These are phyloP conservation scores for Xanthostigma xanthostigma DNA, from an alignment of 2,888 invertebrate genomes.

Conservation along the genomic window DNA sequence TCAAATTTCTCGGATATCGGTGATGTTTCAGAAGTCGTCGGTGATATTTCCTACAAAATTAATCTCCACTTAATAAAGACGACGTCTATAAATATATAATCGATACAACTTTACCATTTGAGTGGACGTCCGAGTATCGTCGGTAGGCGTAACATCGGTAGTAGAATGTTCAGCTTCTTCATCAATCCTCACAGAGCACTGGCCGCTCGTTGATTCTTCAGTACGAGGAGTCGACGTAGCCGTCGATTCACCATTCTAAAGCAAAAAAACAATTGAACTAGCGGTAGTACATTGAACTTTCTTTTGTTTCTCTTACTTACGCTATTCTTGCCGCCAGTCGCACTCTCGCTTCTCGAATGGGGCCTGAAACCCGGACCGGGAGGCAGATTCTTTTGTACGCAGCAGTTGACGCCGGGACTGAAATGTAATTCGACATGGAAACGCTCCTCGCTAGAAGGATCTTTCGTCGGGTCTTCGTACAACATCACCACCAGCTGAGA, in stretches of 20 bases:
- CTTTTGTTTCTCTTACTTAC: slow-evolving; percentile 25
- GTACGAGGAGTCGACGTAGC: slow-evolving; percentile 34
- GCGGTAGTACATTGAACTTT: background rate
- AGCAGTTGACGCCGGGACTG: slow-evolving; percentile 95
- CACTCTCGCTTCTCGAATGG: slow-evolving; percentile 74
- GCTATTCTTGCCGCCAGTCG: slow-evolving; percentile 38
- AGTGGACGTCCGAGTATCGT: slow-evolving; percentile 2
- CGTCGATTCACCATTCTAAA: slow-evolving; percentile 47
- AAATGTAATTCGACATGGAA: slow-evolving; percentile 99
- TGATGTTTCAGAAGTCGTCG: background rate
- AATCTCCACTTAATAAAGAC: background rate
- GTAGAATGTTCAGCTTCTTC: slow-evolving; percentile 44
- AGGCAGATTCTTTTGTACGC: slow-evolving; percentile 84
- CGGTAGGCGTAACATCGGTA: slow-evolving; percentile 16
- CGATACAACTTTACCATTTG: background rate
- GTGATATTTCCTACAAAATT: background rate
- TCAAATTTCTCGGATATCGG: slow-evolving; percentile 6
- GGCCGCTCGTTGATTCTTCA: slow-evolving; percentile 22
- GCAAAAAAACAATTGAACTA: slow-evolving; percentile 12
- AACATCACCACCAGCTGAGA: slow-evolving; percentile 97
- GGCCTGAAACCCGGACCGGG: slow-evolving; percentile 88
- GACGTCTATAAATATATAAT: background rate
- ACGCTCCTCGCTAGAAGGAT: slow-evolving; percentile 76
- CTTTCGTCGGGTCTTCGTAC: slow-evolving; percentile 97
- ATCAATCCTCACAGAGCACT: slow-evolving; percentile 45